Conservation (phyloP, 2,888 invertebrate genomes). For the Pachydiplax longipennis region DNA sequence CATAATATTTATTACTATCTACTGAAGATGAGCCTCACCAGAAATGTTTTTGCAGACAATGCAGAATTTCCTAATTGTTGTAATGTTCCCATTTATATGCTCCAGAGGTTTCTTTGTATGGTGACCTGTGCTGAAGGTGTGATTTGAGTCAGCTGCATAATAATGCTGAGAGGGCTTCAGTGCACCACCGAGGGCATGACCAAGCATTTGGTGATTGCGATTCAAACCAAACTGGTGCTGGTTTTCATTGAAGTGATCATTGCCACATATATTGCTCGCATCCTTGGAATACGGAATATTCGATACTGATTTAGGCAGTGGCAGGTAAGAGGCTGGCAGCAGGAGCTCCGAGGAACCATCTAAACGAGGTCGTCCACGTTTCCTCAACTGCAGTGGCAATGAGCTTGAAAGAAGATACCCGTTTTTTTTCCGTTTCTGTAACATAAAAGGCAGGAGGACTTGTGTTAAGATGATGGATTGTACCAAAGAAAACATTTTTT, state of each 20-base stretch:
- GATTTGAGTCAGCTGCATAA: slow-evolving; percentile 6
- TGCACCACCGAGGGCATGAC: slow-evolving; percentile 29
- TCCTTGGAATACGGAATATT: neutral
- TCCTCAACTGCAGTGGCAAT: slow-evolving; percentile 7
- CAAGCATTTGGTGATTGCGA: slow-evolving; percentile 19
- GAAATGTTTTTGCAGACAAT: slow-evolving; percentile 29
- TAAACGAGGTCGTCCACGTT: slow-evolving; percentile 8
- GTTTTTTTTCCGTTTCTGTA: slow-evolving; percentile 38
- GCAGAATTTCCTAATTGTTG: slow-evolving; percentile 2
- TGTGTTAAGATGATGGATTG: no score
- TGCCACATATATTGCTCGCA: neutral
- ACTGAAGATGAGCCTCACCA: neutral
- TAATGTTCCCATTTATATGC: slow-evolving; percentile 22
- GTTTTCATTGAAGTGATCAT: slow-evolving; percentile 29
- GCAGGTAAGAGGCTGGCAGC: slow-evolving; percentile 1
- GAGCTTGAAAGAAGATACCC: slow-evolving; percentile 24
- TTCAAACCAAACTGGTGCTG: slow-evolving; percentile 11
- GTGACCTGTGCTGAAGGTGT: neutral
- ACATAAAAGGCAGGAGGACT: neutral
- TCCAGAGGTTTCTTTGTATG: slow-evolving; percentile 31
- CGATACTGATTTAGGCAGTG: slow-evolving; percentile 26
- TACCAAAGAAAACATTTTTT: no score
- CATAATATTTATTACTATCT: neutral
- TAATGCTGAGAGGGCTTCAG: slow-evolving; percentile 25
- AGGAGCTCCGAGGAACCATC: slow-evolving; percentile 32